Evolutionary conservation across 1,140 invertebrate genomes (phyloP), one percentile per base, ranked within the genome.

Genomic region (Latrodectus geometricus): DNA sequence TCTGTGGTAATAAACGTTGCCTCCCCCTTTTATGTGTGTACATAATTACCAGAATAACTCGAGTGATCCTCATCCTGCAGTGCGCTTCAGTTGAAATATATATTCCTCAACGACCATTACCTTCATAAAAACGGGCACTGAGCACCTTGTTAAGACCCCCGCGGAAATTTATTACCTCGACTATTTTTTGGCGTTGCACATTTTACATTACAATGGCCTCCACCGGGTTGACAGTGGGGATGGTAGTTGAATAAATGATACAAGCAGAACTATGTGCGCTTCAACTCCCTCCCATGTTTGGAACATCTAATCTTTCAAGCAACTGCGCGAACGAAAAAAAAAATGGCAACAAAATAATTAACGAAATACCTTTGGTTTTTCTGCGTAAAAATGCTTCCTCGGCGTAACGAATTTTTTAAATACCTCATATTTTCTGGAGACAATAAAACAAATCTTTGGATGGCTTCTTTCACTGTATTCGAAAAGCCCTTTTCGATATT

Each of bases 401-500:
- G 74, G 54, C 74, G 74, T 76, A 76, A 56, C 74, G 52, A 76
- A 76, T 76, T 50, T 56, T 76, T 56, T 76, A 76, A 76, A 76
- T 14, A 54, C 52, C 52, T 20, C 52, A 61, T 56, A 54, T 56
- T 76, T 61, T 21, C 52, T 35, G 21, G 54, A n/a, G 54, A 23
- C 20, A 76, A 17, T 23, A 52, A 76, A 76, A 76, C 74, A 76
- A 11, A 76, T 76, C 52, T 61, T 61, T 61, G 54, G 54, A 14
- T 61, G 54, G 11, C 17, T 61, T 61, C 11, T 61, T 61, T 17
- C 17, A 61, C 11, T 61, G 54, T 61, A 11, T 61, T 61, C 54
- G 54, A 61, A 35, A 61, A 61, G 54, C 8, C 8, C 11, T 3
- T 61, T 61, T 14, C 17, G 54, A 61, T 61, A 17, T 17, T 61